Base-by-base conservation (phyloP, 2,797 vertebrate genomes). In the Carduelis carduelis region DNA sequence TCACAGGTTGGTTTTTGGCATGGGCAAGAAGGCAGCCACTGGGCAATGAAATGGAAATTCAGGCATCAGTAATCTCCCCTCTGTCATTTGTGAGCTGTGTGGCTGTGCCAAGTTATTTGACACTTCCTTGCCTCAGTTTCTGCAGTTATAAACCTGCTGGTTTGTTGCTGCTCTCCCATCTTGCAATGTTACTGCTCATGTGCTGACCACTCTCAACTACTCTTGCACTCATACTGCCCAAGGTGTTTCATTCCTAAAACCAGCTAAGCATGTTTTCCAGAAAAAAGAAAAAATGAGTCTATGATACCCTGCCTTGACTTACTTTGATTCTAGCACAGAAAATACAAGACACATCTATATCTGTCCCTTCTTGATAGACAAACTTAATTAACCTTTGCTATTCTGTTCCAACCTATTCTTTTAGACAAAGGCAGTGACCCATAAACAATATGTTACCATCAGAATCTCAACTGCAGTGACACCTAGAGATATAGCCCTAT, bases 331-430 rank as follows among this genome's bases (percentile, higher is more conserved):
- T 93, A 95, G 87, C 91, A 95, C 41, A 56, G 50, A 82, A 97
- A 94, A 74, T 81, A 82, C 74, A 96, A 95, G 89, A 96, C 69
- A 91, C 96, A 97, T 98, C 96, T 89, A 92, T 98, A 97, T 97
- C 97, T 97, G 97, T 97, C 97, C 92, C 95, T 88, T 94, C 96
- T 96, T 98, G 98, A 98, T 98, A 98, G 99, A 99, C 99, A 99
- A 99, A 98, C 98, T 99, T 98, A 99, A 99, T 99, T 99, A 99
- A 99, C 99, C 99, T 99, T 99, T 99, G 99, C 98, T 98, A 99
- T 99, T 99, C 98, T 98, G 98, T 99, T 98, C 98, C 95, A 98
- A 98, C 92, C 98, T 97, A 98, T 95, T 97, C 96, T 97, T 98
- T 98, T 98, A 98, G 98, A 98, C 98, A 97, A 98, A 99, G 97